Base-by-base conservation (phyloP, 1,140 invertebrate genomes). In the Tetragonula clypearis region DNA sequence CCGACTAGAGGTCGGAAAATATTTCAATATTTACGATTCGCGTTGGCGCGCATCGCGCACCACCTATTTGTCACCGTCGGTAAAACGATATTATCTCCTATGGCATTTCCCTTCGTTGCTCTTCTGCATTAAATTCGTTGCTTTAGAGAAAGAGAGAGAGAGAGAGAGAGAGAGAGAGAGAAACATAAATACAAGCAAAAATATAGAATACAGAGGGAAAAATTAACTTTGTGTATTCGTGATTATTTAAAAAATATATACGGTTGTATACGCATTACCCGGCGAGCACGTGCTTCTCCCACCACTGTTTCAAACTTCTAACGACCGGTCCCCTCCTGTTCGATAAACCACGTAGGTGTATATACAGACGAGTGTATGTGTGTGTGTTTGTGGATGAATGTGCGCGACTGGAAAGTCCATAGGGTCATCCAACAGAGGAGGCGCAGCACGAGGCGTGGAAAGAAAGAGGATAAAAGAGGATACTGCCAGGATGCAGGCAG, bases 371-470 rank as follows among this genome's bases (percentile, higher is more conserved):
- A 41, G 21, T 53, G 19, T 1, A n/a, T 55, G 60, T 58, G 19
- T 56, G 41, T 77, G 35, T 65, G 41, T 41, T 35, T 49, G 66
- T n/a, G 68, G 41, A 78, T 58, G 71, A 53, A 76, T 66, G 79
- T 35, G 73, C 62, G 79, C 69, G 86, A 69, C 84, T 90, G 82
- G 82, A 86, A 82, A 86, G 89, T 90, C 89, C 84, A 88, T 35
- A 81, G 88, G 88, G 86, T 90, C 88, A 90, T 90, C 84, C 81
- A 14, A 75, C 82, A 76, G 56, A 23, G 9, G 5, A 30, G 15
- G 41, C 41, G 41, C 21, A 35, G 41, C 21, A 35, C 58, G 35
- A 58, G n/a, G 23, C 19, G n/a, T 2, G 30, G 35, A 21, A 11
- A 41, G 56, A 6, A 66, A 30, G 35, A 9, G 79, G 74, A 74